Percentiles rank a stretch among this genome's conserved stretches.
phyloP scores from a whole-genome alignment of 2,797 vertebrate genomes.

The Salarias fasciatus region DNA sequence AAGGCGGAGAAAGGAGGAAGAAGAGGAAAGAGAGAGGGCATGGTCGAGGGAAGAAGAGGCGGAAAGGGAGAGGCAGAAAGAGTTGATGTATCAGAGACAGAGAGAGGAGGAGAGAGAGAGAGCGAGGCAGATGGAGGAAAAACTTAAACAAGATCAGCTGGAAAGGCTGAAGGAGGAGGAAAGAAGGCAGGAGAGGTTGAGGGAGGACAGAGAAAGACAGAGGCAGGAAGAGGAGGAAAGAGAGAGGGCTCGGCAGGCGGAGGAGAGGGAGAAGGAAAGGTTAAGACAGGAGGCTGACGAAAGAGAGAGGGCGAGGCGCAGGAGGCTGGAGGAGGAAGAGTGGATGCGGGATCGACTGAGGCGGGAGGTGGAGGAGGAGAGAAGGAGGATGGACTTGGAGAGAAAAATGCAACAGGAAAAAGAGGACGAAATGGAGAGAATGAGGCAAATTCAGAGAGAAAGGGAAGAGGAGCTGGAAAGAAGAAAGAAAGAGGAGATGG shows the following conservation, averaged over 20 bases:
- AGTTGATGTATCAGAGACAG: constrained; percentile 7
- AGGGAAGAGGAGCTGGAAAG: constrained; percentile 18
- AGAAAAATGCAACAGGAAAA: not conserved
- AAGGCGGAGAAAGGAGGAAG: constrained; percentile 13
- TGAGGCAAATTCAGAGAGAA: not conserved
- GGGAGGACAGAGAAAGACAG: constrained; percentile 15
- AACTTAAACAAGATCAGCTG: not conserved
- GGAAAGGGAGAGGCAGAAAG: constrained; percentile 28
- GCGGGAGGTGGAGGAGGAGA: constrained; percentile 35
- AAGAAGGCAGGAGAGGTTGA: constrained; percentile 10
- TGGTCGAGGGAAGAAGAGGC: constrained; percentile 30
- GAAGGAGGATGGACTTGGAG: constrained; percentile 11
- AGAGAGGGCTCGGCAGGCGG: constrained; percentile 25
- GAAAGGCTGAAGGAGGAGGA: constrained; percentile 10
- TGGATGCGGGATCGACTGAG: constrained; percentile 4
- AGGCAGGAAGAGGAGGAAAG: not conserved
- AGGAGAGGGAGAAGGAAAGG: constrained; percentile 13
- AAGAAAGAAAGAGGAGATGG: constrained; percentile 14
- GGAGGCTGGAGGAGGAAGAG: constrained; percentile 8
- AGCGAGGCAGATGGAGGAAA: constrained; percentile 1
- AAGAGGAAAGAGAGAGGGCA: constrained; percentile 33
- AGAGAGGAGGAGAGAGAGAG: constrained; percentile 27
- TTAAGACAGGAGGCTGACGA: not conserved
- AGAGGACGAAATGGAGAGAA: not conserved
- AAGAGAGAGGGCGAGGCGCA: not conserved